Base-by-base conservation (phyloP, 2,888 invertebrate species). In the Epirrhoe tristata region DNA sequence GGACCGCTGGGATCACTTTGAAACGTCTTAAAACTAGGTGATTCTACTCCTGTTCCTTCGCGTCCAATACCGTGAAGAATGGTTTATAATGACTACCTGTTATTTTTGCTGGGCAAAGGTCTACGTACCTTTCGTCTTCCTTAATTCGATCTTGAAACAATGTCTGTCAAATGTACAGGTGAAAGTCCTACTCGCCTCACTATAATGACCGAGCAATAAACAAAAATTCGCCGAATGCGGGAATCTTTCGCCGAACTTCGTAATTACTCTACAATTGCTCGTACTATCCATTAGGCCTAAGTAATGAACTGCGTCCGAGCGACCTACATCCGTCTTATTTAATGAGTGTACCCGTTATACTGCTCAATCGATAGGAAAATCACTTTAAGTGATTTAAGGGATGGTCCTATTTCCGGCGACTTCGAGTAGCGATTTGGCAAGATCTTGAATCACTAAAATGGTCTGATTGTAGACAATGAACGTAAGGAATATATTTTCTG, bases 351-450 rank as follows among this genome's bases (percentile, higher is more conserved):
- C 74, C 78, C 67, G 67, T 73, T 69, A 69, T 69, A 67, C 67
- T 59, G 80, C 78, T 81, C 78, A 84, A 85, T 86, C 85, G 82
- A 87, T 84, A 76, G 76, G 81, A 82, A 86, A 84, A 84, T 87
- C 82, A 84, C 81, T 88, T 83, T 72, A 77, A 81, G 71, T 73
- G 72, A 70, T 73, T 72, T 72, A 69, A 65, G 70, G 67, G 69
- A 72, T 63, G 72, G 72, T 68, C 63, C 63, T 71, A 71, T 70
- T 70, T 70, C 67, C 69, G 69, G 62, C 66, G 73, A 63, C 43
- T 69, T 55, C 58, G 68, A 63, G 66, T 65, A 64, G 68, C 63
- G 62, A 63, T 63, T 55, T 62, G 65, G 66, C 65, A 55, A 67
- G 65, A 61, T 68, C 54, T 55, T 68, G 68, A 68, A 68, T 64